phyloP scores from a whole-genome alignment of 2,888 invertebrate genomes.

The Hermaeophaga mercurialis region DNA sequence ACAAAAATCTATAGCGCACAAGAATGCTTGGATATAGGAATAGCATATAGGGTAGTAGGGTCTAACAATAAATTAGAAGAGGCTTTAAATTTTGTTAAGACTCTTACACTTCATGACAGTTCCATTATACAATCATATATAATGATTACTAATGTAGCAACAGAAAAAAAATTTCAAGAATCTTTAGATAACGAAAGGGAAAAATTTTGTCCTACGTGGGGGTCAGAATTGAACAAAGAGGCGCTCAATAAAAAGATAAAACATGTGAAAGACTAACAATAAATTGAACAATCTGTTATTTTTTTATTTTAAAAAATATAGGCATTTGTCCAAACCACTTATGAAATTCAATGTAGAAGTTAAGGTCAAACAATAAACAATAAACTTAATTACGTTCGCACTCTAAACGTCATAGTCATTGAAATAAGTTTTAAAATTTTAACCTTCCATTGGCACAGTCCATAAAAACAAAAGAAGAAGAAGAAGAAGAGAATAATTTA shows the following conservation, averaged over 20 bases:
- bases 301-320: too few species aligned
- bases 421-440: too few species aligned
- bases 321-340: too few species aligned
- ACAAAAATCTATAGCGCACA: constrained; percentile 46
- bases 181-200: constrained; percentile 42
- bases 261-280: too few species aligned
- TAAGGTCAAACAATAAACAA: too few species aligned
- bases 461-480: too few species aligned
- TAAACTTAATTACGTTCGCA: too few species aligned
- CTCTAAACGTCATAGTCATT: too few species aligned
- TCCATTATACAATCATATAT: constrained; percentile 46
- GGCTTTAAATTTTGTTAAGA: constrained; percentile 44
- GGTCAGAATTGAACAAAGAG: constrained; percentile 43
- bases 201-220: constrained; percentile 47
- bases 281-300: too few species aligned
- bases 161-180: constrained; percentile 30
- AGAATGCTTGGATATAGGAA: constrained; percentile 45
- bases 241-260: constrained; percentile 46
- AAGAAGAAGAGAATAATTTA: too few species aligned
- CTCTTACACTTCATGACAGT: constrained; percentile 40
- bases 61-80: constrained; percentile 37
- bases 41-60: constrained; percentile 45
- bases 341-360: too few species aligned
- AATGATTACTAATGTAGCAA: constrained; percentile 33
- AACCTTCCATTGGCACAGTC: too few species aligned